phyloP scores from a whole-genome alignment of 1,140 invertebrate species.

The Dendrolimus punctatus region DNA sequence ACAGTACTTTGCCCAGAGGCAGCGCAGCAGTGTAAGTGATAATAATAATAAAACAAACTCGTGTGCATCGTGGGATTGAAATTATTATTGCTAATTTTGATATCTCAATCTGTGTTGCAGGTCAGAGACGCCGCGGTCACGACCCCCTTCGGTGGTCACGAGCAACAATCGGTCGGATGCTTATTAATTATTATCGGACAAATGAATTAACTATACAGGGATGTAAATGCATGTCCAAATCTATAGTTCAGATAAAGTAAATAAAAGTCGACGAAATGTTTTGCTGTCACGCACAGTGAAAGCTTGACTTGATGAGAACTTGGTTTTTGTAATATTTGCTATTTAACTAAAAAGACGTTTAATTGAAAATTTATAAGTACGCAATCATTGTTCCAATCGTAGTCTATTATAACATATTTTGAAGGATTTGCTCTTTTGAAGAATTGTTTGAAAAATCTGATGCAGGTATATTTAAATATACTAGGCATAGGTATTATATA shows the following conservation, averaged over 20 bases:
- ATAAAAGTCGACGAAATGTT: no score
- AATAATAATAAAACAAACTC: conserved; percentile 48
- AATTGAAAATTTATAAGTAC: no score
- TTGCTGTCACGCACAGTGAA: no score
- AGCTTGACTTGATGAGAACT: no score
- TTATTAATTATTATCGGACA: conserved; percentile 59
- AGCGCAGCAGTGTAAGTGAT: conserved; percentile 25
- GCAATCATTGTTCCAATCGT: no score
- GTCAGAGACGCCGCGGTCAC: conserved; percentile 65
- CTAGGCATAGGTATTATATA: no score
- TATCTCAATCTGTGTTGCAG: conserved; percentile 59
- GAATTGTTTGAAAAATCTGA: no score
- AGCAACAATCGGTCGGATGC: conserved; percentile 22
- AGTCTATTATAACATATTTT: no score
- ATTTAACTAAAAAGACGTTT: no score
- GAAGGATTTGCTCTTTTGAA: no score
- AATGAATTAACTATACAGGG: conserved; percentile 46
- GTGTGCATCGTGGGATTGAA: conserved; percentile 38
- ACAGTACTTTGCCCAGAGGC: conserved; percentile 20
- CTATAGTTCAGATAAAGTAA: conserved; percentile 21
- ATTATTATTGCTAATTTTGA: conserved; percentile 48
- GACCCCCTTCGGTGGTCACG: conserved; percentile 67
- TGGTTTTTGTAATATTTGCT: no score
- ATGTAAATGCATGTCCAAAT: conserved; percentile 23
- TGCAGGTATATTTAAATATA: no score